These are phyloP conservation scores for Pecten maximus DNA, from an alignment of 2,888 invertebrate species.

Conservation along the genomic window DNA sequence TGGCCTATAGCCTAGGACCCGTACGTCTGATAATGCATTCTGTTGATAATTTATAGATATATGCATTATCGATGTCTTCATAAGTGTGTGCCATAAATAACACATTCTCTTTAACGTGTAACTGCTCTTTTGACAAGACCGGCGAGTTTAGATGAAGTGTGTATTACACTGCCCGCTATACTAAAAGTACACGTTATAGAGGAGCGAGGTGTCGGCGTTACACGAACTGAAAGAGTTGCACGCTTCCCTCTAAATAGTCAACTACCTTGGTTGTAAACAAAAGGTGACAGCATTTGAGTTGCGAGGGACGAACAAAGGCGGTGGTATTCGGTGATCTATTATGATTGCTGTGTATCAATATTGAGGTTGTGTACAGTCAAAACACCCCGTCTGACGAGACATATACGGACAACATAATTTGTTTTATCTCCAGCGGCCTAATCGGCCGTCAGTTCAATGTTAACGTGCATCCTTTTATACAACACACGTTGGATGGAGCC, in stretches of 20 bases:
- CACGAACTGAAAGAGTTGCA: background rate
- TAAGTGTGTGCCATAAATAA: background rate
- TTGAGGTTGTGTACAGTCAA: background rate
- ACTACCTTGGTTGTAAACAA: background rate
- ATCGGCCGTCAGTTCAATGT: slow-evolving; percentile 20
- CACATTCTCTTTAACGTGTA: background rate
- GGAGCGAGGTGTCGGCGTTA: background rate
- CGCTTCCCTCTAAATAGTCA: background rate
- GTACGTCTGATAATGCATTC: slow-evolving; percentile 13
- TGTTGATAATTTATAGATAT: slow-evolving; percentile 23
- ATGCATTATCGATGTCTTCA: background rate
- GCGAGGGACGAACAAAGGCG: background rate
- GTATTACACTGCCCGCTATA: background rate
- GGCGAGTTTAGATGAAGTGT: background rate
- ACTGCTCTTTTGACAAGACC: background rate
- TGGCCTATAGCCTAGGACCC: background rate
- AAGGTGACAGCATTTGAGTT: background rate
- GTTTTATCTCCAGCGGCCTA: background rate
- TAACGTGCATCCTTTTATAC: background rate
- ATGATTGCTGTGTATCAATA: background rate
- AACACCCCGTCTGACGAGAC: background rate
- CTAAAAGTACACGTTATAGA: background rate
- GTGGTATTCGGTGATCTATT: background rate
- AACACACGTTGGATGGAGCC: background rate
- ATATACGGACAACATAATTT: background rate